Evolutionary conservation across 1,140 invertebrate genomes (phyloP), one percentile per base, ranked within the genome.

Genomic region (Acromyrmex echinatior): DNA sequence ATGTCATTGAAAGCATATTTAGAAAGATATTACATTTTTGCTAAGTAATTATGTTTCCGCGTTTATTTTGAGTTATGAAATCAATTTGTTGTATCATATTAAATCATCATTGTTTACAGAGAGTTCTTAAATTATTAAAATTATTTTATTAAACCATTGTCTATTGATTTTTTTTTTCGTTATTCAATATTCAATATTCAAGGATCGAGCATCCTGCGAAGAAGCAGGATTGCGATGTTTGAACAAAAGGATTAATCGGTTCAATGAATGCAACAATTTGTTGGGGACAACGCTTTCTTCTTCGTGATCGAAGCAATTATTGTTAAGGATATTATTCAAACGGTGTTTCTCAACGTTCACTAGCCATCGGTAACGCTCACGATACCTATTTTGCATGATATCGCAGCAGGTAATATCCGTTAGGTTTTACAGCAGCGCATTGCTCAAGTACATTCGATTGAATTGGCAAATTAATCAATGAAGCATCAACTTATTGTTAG

Each of bases 261-360:
- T 65, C 77, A 78, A 86, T 88, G 68, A 87, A 86, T 77, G 82
- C 76, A 86, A 73, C 87, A 51, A 51, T 35, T 73, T 49, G 90
- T 87, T 73, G 73, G 66, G 79, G 87, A 91, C 80, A 91, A 86
- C 86, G 70, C 71, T 79, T 82, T 87, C 77, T 88, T 91, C 88
- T 92, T 92, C 87, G 88, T 92, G 90, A 92, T 53, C 77, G 58
- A 91, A 84, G 82, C 66, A 88, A 90, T 89, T 89, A 89, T 92
- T 88, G 88, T 58, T 86, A 71, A 71, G 63, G 77, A 90, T 87
- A 92, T 92, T 92, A 92, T 92, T 92, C 86, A 92, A 92, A 91
- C 87, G 60, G 73, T 39, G 25, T 92, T 92, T 92, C 91, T 70
- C 88, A 92, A 92, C 88, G 71, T 81, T 79, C 58, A 89, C 76